Conservation (phyloP, 1,140 invertebrate genomes). For the Diorhabda sublineata region DNA sequence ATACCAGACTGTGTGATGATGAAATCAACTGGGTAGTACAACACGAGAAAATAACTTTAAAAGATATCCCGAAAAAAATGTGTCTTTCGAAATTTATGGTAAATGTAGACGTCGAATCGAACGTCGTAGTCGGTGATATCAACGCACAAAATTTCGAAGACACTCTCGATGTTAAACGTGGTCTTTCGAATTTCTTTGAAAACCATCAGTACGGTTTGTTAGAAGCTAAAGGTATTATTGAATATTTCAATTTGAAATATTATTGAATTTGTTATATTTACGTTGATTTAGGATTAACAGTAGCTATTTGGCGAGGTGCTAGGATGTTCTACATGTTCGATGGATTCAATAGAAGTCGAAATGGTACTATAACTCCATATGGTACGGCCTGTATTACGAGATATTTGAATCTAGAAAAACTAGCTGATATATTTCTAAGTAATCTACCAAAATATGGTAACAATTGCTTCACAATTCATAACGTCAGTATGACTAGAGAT, state of each 20-base stretch:
- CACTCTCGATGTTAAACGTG: conserved; percentile 33
- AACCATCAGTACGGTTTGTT: conserved; percentile 40
- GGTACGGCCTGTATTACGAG: conserved; percentile 47
- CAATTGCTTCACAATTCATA: conserved; percentile 45
- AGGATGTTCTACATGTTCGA: conserved; percentile 51
- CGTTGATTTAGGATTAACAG: conserved; percentile 29
- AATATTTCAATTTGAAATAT: neutral
- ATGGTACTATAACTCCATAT: conserved; percentile 42
- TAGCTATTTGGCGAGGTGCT: conserved; percentile 47
- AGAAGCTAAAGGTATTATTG: conserved; percentile 39
- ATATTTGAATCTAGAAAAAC: conserved; percentile 42
- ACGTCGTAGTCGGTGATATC: conserved; percentile 47
- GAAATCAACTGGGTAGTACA: conserved; percentile 27
- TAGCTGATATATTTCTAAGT: conserved; percentile 43
- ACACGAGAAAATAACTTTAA: conserved; percentile 46
- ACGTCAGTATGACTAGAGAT: conserved; percentile 27
- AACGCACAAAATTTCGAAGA: conserved; percentile 43
- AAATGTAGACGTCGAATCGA: conserved; percentile 39
- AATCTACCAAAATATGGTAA: conserved; percentile 42
- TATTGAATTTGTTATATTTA: neutral
- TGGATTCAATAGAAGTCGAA: conserved; percentile 49
- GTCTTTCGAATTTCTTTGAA: conserved; percentile 32
- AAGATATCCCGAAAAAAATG: conserved; percentile 42
- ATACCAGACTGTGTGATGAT: conserved; percentile 36
- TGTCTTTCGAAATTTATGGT: conserved; percentile 37